phyloP scores from a whole-genome alignment of 2,888 invertebrate species.

The Eupeodes latifasciatus region DNA sequence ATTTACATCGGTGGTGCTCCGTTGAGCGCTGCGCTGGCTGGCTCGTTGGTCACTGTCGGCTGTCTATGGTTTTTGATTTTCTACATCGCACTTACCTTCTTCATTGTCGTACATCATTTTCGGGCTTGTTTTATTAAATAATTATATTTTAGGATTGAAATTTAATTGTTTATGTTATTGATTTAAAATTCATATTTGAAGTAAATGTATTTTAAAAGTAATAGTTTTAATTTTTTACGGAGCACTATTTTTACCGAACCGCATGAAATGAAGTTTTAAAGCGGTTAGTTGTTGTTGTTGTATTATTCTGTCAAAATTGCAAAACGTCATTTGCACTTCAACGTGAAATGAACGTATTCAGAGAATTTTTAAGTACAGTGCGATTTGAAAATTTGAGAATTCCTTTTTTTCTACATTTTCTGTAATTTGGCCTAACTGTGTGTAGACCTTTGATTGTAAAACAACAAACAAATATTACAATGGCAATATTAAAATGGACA shows the following conservation, averaged over 20 bases:
- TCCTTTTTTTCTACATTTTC: too few relatives aligned
- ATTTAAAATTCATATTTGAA: conserved; percentile 37
- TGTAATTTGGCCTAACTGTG: too few relatives aligned
- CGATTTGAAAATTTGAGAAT: too few relatives aligned
- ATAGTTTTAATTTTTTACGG: neutral
- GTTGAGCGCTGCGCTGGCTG: neutral
- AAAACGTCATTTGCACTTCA: neutral
- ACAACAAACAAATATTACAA: too few relatives aligned
- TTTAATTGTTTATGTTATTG: neutral
- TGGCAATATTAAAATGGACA: too few relatives aligned
- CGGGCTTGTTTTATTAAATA: conserved; percentile 56
- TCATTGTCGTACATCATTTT: conserved; percentile 83
- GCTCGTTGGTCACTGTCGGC: too few relatives aligned
- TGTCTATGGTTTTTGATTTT: neutral
- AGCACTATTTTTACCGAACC: neutral
- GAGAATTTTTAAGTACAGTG: neutral
- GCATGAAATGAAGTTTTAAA: neutral
- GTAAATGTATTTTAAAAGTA: neutral
- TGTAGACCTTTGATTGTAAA: too few relatives aligned
- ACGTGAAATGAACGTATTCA: neutral
- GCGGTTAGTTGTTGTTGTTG: conserved; percentile 13
- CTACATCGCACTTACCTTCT: conserved; percentile 80
- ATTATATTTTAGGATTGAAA: neutral
- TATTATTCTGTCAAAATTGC: conserved; percentile 28
- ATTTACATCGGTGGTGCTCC: neutral